Evolutionary conservation across 1,140 invertebrate species (phyloP).

Genomic region (Cecropterus lyciades): DNA sequence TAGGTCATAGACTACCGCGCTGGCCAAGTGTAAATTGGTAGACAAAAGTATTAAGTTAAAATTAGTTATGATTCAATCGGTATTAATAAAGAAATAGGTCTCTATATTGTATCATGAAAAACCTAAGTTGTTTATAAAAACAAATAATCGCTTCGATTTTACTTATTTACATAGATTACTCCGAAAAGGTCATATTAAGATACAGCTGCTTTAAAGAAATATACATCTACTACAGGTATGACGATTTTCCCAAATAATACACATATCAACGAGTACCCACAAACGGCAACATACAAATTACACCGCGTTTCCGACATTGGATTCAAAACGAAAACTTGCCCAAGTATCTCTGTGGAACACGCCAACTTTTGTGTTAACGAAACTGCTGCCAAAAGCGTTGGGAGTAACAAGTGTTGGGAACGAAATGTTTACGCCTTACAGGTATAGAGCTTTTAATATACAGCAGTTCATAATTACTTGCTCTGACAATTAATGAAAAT

Average conservation of each 20-base stretch:
- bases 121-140: too few species aligned
- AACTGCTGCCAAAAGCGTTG: constrained; percentile 52
- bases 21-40: too few species aligned
- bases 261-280: background rate
- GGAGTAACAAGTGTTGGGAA: constrained; percentile 23
- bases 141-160: too few species aligned
- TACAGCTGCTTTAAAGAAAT: too few species aligned
- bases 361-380: constrained; percentile 54
- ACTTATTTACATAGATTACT: too few species aligned
- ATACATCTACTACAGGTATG: too few species aligned
- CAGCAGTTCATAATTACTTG: constrained; percentile 34
- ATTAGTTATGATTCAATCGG: too few species aligned
- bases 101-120: too few species aligned
- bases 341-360: constrained; percentile 46
- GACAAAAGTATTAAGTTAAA: too few species aligned
- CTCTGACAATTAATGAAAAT: constrained; percentile 35
- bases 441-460: constrained; percentile 33
- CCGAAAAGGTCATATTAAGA: too few species aligned
- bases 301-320: constrained; percentile 10
- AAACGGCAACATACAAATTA: constrained; percentile 34
- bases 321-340: constrained; percentile 49
- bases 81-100: too few species aligned
- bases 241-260: background rate
- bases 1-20: too few species aligned
- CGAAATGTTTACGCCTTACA: constrained; percentile 38